phyloP scores from a whole-genome alignment of 2,888 invertebrate genomes.

The Andrena bucephala region DNA sequence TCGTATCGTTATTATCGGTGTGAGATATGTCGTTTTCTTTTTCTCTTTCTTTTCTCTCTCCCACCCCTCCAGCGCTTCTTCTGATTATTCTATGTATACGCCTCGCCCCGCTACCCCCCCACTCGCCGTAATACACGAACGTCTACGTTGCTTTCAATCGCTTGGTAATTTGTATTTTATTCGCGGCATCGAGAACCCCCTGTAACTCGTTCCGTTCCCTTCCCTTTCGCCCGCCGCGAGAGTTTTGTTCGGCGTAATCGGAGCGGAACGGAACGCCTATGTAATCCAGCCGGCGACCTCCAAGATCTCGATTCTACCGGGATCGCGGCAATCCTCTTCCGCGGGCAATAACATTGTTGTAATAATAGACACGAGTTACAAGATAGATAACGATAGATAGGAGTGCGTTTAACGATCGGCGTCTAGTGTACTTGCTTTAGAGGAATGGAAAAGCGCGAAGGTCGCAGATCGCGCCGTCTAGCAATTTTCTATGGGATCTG shows the following conservation, averaged over 20 bases:
- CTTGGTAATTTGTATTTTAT: not conserved
- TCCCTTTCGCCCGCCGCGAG: not conserved
- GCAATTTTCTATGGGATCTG: too few relatives aligned
- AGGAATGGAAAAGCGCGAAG: too few relatives aligned
- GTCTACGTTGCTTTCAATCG: not conserved
- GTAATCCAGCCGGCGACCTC: not conserved
- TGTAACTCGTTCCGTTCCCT: not conserved
- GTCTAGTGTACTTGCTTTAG: slow-evolving; percentile 3
- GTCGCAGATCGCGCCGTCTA: too few relatives aligned
- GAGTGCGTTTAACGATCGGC: not conserved
- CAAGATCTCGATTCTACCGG: not conserved
- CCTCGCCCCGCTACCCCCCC: not conserved
- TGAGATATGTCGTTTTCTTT: slow-evolving; percentile 27
- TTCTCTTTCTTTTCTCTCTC: not conserved
- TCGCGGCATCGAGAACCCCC: not conserved
- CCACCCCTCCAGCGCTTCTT: not conserved
- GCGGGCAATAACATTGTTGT: slow-evolving; percentile 6
- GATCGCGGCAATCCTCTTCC: not conserved
- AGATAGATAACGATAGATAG: not conserved
- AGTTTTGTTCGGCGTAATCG: not conserved
- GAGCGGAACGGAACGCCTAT: not conserved
- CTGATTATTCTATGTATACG: slow-evolving; percentile 16
- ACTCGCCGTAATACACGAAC: too few relatives aligned
- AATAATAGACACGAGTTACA: not conserved
- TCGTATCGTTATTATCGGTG: slow-evolving; percentile 29